Percentiles rank a stretch among this genome's conserved stretches.
Conservation (phyloP, 2,888 invertebrate species). For the Philhelius pedissequus region DNA sequence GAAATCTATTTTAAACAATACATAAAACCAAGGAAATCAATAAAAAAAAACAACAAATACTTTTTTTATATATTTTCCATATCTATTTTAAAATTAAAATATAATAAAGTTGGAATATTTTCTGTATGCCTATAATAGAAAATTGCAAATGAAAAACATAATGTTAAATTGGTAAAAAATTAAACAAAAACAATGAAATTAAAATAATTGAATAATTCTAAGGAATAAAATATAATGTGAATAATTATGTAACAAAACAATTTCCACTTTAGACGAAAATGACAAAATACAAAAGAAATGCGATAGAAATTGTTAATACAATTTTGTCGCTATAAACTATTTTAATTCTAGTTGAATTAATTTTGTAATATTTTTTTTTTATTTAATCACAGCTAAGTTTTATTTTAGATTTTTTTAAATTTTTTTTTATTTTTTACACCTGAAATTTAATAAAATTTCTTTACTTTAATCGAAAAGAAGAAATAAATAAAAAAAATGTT, state of each 20-base stretch:
- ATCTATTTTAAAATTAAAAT: slow-evolving; percentile 54
- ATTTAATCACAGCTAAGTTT: slow-evolving; percentile 61
- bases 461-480: slow-evolving; percentile 15
- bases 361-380: slow-evolving; percentile 44
- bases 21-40: slow-evolving; percentile 2
- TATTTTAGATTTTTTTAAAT: slow-evolving; percentile 33
- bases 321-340: neutral
- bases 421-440: slow-evolving; percentile 51
- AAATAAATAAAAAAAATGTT: slow-evolving; percentile 31
- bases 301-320: slow-evolving; percentile 19
- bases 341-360: slow-evolving; percentile 39
- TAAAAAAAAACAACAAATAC: neutral
- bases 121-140: slow-evolving; percentile 10
- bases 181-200: slow-evolving; percentile 34
- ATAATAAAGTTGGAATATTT: slow-evolving; percentile 59
- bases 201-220: neutral
- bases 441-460: slow-evolving; percentile 55
- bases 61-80: slow-evolving; percentile 43
- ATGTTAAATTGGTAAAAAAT: slow-evolving; percentile 1
- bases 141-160: slow-evolving; percentile 16
- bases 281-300: slow-evolving; percentile 38
- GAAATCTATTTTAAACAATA: slow-evolving; percentile 2
- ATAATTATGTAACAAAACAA: slow-evolving; percentile 40
- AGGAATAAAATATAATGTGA: slow-evolving; percentile 14
- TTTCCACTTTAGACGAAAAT: slow-evolving; percentile 33